Conservation (phyloP, 2,888 invertebrate species). For the Alsophila aescularia region DNA sequence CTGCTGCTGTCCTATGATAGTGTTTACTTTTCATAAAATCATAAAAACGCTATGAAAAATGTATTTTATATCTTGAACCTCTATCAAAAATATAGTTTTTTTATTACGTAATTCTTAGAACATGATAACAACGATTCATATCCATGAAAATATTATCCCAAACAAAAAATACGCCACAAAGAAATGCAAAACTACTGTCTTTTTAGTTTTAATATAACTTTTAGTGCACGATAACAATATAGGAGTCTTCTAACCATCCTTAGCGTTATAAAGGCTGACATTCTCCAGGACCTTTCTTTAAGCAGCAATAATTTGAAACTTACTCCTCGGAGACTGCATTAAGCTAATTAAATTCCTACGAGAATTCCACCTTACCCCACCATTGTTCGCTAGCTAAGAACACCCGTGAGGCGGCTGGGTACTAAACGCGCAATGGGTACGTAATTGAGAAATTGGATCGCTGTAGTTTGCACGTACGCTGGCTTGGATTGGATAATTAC, state of each 20-base stretch:
- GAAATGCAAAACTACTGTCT: neutral
- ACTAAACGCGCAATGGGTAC: constrained; percentile 28
- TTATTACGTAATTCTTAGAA: too few species aligned
- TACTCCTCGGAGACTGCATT: constrained; percentile 14
- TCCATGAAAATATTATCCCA: neutral
- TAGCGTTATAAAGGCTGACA: constrained; percentile 16
- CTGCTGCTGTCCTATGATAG: too few species aligned
- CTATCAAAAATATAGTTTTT: too few species aligned
- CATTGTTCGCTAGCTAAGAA: constrained; percentile 14
- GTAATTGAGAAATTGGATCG: constrained; percentile 32
- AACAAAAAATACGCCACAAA: too few species aligned
- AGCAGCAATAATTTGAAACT: constrained; percentile 14
- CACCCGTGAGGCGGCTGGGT: neutral
- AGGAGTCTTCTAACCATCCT: constrained; percentile 2
- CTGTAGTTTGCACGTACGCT: constrained; percentile 32
- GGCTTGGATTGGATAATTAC: constrained; percentile 30
- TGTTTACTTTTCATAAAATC: too few species aligned
- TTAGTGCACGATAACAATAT: constrained; percentile 6
- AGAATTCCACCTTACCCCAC: neutral
- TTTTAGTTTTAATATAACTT: neutral
- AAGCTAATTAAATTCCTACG: constrained; percentile 25
- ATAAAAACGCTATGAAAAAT: neutral
- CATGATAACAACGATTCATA: too few species aligned
- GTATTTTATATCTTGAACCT: too few species aligned
- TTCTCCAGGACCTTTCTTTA: constrained; percentile 9